phyloP scores from a whole-genome alignment of 1,140 invertebrate species.

The Drosophila elegans region DNA sequence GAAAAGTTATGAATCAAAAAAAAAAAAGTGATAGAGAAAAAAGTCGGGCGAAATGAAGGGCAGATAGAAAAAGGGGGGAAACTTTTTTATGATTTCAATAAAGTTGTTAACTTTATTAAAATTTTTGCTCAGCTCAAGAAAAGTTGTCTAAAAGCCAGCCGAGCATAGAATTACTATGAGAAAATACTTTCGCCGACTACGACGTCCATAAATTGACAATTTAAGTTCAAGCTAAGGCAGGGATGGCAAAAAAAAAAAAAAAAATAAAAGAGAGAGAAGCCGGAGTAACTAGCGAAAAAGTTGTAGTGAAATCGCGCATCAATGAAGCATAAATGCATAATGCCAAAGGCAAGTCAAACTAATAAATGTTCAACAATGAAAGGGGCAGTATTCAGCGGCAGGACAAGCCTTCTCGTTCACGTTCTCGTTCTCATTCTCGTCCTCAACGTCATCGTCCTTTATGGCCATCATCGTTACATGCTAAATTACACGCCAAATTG shows the following conservation, averaged over 20 bases:
- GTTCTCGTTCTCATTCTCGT: background rate
- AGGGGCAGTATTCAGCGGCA: constrained; percentile 25
- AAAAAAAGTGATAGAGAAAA: constrained; percentile 2
- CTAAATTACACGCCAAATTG: constrained; percentile 81
- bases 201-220: constrained; percentile 78
- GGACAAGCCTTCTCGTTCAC: constrained; percentile 12
- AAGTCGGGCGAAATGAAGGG: constrained; percentile 4
- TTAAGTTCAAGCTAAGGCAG: constrained; percentile 61
- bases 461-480: constrained; percentile 77
- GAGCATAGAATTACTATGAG: constrained; percentile 80
- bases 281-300: constrained; percentile 45
- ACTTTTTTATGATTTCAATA: constrained; percentile 80
- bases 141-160: constrained; percentile 76
- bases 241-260: constrained; percentile 32
- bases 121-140: constrained; percentile 73
- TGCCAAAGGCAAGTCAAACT: constrained; percentile 72
- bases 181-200: constrained; percentile 76
- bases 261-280: constrained; percentile 12
- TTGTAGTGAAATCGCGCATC: constrained; percentile 66
- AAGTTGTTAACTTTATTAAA: constrained; percentile 83
- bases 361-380: constrained; percentile 75
- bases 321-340: constrained; percentile 80
- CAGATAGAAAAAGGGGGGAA: background rate
- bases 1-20: constrained; percentile 64
- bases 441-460: constrained; percentile 26